Evolutionary conservation across 1,140 invertebrate species (phyloP), one percentile per base, ranked within the genome.

Genomic region (Drosophila triauraria): DNA sequence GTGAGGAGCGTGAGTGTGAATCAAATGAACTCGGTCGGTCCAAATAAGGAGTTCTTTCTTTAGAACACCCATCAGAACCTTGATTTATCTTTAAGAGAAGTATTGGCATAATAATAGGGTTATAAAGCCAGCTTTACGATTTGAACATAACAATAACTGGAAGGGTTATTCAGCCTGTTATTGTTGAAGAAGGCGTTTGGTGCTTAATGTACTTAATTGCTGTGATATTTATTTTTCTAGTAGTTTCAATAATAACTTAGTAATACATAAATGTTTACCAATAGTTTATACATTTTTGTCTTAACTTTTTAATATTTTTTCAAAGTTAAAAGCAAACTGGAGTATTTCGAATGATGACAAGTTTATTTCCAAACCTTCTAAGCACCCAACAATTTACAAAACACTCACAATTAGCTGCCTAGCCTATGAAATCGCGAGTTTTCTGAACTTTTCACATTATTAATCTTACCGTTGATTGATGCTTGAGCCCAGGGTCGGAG

Each of bases 1-100:
- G n/a, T 10, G 42, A n/a, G 25, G n/a, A 57, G 44, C 70, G 70
- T 74, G 54, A 74, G 70, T 72, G 69, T 44, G 67, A 59, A 72
- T 71, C 46, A 59, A 72, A 71, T 71, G 53, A 71, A 72, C 68
- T 47, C 46, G 69, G 35, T 51, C 53, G 9, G 3, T 6, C 70
- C 70, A 74, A 60, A 74, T 72, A 74, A 23, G 70, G 70, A 30
- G 2, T 72, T 72, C 10, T 13, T 30, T 58, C 20, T 23, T 20
- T 3, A 25, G 42, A 57, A 70, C 20, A 27, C 3, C 15, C 20
- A 32, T 27, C 43, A 46, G 13, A 32, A 17, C n/a, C 23, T 5
- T 71, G 50, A 71, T 50, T 59, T 72, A 71, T 72, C 35, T 23
- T 9, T 13, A 30, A 17, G 38, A n/a, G 15, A 42, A 17, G 48